Evolutionary conservation across 2,888 invertebrate species (phyloP).

Genomic region (Heteropelma amictum): DNA sequence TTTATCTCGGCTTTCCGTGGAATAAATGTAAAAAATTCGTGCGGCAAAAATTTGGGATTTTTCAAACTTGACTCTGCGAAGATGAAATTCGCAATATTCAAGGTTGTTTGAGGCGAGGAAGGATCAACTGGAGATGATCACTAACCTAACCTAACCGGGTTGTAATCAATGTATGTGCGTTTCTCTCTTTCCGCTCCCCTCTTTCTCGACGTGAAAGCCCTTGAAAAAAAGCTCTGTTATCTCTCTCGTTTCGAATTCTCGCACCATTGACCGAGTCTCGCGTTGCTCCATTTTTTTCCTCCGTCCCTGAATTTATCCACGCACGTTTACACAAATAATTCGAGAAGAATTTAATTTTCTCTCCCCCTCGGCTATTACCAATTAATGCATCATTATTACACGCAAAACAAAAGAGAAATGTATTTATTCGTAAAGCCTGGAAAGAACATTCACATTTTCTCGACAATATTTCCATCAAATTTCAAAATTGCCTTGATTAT

Average conservation of each 20-base stretch:
- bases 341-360: too few relatives aligned
- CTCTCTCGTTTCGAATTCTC: not conserved
- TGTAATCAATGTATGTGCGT: constrained; percentile 27
- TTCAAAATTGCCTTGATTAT: too few relatives aligned
- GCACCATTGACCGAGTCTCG: constrained; percentile 19
- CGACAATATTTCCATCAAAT: too few relatives aligned
- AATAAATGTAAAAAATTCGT: not conserved
- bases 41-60: too few relatives aligned
- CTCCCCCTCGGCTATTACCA: too few relatives aligned
- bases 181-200: not conserved
- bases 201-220: not conserved
- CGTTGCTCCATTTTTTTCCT: constrained; percentile 30
- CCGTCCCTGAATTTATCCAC: too few relatives aligned
- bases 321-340: too few relatives aligned
- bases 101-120: not conserved
- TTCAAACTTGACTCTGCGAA: not conserved
- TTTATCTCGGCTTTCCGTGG: not conserved
- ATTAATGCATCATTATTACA: too few relatives aligned
- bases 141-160: constrained; percentile 56
- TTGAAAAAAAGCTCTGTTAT: constrained; percentile 16
- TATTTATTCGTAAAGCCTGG: too few relatives aligned
- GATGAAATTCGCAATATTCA: not conserved
- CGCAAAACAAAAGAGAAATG: too few relatives aligned
- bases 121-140: constrained; percentile 41
- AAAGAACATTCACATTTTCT: too few relatives aligned